Base-by-base conservation (phyloP, 2,888 invertebrate genomes). In the Pseudeuparius sepicola region DNA sequence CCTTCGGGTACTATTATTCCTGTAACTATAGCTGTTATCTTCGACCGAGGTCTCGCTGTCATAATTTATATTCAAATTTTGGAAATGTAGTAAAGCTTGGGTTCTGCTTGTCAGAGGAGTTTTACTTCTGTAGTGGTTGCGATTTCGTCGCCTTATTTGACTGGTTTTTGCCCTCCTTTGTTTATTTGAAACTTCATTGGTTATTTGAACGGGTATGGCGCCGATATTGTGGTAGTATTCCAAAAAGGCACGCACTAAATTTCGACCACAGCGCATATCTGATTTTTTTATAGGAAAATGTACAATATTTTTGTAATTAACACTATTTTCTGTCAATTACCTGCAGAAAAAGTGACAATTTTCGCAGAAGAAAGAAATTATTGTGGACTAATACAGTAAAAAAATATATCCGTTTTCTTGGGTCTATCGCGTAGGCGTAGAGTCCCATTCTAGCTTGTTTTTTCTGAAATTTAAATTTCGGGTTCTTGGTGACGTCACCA, bases 201-300 rank as follows among this genome's bases (percentile, higher is more conserved):
- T 56, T 31, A 65, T 44, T 27, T 64, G 63, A 11, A 65, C 55
- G 1, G 76, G 71, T 40, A 82, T 70, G 31, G 78, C 69, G 30
- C 83, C 84, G 16, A 73, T 76, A 39, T 78, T 71, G 49, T 78
- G 75, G 64, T 87, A 88, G 61, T 86, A 88, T 57, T 87, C 85
- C 35, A 84, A 62, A 53, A 85, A 74, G 2, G 85, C 79, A 26
- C 79, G 67, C 1, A 77, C 77, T 42, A 88, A 60, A 59, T 85
- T 86, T 40, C 85, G 68, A 1, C 86, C 86, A 27, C 84, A 70
- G 40, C 81, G 72, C 63, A 78, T 78, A 66, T 85, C 84, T 85
- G 46, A 13, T 14, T 6, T 7, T 20, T 20, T 20, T 20, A 20
- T 20, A n/a, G 20, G n/a, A 20, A 20, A 20, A 7, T 7, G 20